Conservation (phyloP, 2,797 vertebrate genomes). For the Anguilla pacifica region DNA sequence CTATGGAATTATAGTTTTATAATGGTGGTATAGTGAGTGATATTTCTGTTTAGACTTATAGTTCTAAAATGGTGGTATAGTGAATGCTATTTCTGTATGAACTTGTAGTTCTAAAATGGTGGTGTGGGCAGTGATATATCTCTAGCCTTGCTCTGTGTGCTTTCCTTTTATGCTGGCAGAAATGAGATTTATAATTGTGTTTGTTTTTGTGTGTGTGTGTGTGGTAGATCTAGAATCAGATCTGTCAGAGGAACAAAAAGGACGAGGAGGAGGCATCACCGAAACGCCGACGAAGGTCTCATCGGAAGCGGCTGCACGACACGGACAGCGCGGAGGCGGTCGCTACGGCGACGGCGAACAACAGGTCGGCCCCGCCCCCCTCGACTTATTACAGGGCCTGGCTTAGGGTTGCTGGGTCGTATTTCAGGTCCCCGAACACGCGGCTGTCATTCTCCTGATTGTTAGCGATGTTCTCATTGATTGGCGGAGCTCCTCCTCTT, state of each 20-base stretch:
- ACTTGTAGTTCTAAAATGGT: not conserved
- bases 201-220: slow-evolving; percentile 14
- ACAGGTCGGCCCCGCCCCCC: slow-evolving; percentile 73
- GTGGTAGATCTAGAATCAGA: slow-evolving; percentile 69
- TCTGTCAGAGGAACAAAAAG: slow-evolving; percentile 78
- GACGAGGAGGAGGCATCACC: slow-evolving; percentile 81
- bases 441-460: not conserved
- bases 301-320: slow-evolving; percentile 87
- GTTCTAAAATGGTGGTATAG: not conserved
- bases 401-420: not conserved
- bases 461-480: not conserved
- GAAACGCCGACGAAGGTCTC: slow-evolving; percentile 84
- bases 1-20: not conserved
- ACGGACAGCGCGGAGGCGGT: slow-evolving; percentile 76
- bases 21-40: not conserved
- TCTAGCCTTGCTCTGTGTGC: not conserved
- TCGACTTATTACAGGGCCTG: not conserved
- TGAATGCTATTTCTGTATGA: not conserved
- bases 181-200: not conserved
- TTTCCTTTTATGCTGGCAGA: not conserved
- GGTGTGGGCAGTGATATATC: not conserved
- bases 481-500: not conserved
- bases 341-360: slow-evolving; percentile 64
- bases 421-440: not conserved
- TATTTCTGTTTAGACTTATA: not conserved